These are phyloP conservation scores for Acrocyrtus sp. DNA, from an alignment of 2,888 invertebrate genomes.

Conservation along the genomic window DNA sequence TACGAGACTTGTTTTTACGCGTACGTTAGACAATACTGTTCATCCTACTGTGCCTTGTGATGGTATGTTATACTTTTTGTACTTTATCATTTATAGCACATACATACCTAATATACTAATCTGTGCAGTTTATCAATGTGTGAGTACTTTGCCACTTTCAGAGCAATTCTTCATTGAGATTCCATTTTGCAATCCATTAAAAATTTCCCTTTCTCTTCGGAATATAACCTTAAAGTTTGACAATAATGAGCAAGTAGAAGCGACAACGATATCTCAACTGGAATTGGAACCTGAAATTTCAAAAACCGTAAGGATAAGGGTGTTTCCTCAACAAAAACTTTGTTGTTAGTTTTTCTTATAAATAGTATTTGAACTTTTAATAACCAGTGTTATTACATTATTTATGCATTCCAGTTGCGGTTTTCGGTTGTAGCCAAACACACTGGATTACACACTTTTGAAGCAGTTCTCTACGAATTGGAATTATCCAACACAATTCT, in stretches of 20 bases:
- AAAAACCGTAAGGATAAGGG: conserved; percentile 49
- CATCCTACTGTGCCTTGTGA: conserved; percentile 58
- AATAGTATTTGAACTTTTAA: too few relatives aligned
- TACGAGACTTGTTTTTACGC: conserved; percentile 64
- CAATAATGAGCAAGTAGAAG: conserved; percentile 13
- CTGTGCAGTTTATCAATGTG: too few relatives aligned
- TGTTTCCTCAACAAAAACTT: too few relatives aligned
- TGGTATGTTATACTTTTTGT: too few relatives aligned
- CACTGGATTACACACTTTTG: conserved; percentile 36
- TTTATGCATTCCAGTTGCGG: conserved; percentile 44
- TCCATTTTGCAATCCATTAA: conserved; percentile 48
- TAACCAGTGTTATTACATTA: too few relatives aligned
- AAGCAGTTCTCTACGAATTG: conserved; percentile 48
- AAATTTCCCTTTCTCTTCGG: conserved; percentile 42
- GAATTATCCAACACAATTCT: conserved; percentile 56
- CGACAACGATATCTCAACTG: conserved; percentile 34
- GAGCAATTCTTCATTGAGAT: conserved; percentile 57
- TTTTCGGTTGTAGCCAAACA: conserved; percentile 46
- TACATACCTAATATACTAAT: too few relatives aligned
- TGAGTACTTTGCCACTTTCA: conserved; percentile 22
- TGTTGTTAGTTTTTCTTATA: too few relatives aligned
- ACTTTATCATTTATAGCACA: too few relatives aligned
- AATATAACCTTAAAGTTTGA: conserved; percentile 53
- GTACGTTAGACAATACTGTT: conserved; percentile 63
- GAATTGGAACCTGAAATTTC: conserved; percentile 43